A percentile compares a stretch with the other conserved stretches of the same genome.
These are phyloP conservation scores for Python bivittatus DNA, from an alignment of 2,113 vertebrate species.

Conservation along the genomic window DNA sequence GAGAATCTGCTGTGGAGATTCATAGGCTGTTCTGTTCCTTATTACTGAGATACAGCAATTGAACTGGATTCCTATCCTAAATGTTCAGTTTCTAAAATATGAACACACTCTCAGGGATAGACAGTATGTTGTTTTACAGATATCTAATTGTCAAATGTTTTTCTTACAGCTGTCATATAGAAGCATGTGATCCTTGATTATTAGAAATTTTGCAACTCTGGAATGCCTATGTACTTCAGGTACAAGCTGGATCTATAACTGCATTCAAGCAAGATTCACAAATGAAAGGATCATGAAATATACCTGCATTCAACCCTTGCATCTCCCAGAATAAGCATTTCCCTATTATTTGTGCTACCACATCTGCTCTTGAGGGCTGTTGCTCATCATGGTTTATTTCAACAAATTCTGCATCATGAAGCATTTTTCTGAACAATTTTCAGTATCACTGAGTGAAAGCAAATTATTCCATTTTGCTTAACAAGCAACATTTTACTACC, in stretches of 20 bases:
- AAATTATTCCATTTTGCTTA: background rate
- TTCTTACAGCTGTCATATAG: background rate
- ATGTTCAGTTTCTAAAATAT: background rate
- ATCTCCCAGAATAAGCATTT: background rate
- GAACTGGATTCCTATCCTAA: background rate
- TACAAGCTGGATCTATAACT: background rate
- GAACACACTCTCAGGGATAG: background rate
- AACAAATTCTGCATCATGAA: background rate
- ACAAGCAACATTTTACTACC: background rate
- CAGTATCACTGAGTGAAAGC: background rate
- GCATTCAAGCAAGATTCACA: background rate
- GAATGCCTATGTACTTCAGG: background rate
- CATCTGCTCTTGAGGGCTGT: background rate
- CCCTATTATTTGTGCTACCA: background rate
- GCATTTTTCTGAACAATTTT: background rate
- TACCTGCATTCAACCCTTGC: background rate
- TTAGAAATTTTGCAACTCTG: background rate
- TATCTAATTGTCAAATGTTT: background rate
- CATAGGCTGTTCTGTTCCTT: background rate
- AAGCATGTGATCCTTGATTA: background rate
- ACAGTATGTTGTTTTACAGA: background rate
- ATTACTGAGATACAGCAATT: background rate
- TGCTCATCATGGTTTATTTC: background rate
- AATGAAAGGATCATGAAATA: background rate
- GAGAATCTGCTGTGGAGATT: background rate